A percentile compares a stretch with the other conserved stretches of the same genome.
Conservation (phyloP, 2,888 invertebrate genomes). For the Ophion obscuratus region DNA sequence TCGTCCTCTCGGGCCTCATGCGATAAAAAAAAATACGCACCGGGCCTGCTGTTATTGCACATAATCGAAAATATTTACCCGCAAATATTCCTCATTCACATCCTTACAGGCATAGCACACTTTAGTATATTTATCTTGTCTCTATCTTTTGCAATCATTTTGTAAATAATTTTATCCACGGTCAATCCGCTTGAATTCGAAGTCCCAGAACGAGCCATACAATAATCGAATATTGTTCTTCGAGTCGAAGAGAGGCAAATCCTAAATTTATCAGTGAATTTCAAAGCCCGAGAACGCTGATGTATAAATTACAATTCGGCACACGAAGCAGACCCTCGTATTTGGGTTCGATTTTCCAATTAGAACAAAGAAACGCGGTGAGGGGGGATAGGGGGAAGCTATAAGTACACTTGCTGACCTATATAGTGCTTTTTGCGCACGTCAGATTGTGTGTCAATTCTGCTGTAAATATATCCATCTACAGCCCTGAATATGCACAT, state of each 20-base stretch:
- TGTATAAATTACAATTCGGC: neutral
- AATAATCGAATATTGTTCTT: neutral
- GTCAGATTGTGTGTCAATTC: slow-evolving; percentile 7
- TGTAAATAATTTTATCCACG: slow-evolving; percentile 16
- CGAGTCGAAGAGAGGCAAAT: neutral
- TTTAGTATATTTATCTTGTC: no score
- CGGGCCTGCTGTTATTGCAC: neutral
- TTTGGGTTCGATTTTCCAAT: no score
- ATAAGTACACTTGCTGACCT: slow-evolving; percentile 50
- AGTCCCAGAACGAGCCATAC: neutral
- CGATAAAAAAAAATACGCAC: neutral
- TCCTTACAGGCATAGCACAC: no score
- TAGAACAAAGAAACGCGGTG: neutral
- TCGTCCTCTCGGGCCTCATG: neutral
- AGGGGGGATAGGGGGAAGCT: neutral
- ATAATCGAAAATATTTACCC: no score
- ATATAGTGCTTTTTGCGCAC: slow-evolving; percentile 45
- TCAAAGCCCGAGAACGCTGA: neutral
- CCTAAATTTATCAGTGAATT: neutral
- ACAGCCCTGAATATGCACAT: slow-evolving; percentile 10
- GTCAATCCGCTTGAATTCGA: neutral
- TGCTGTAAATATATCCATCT: neutral
- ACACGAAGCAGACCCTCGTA: no score
- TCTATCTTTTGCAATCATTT: no score
- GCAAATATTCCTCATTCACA: neutral